Percentiles rank a stretch among this genome's conserved stretches.
Evolutionary conservation across 1,140 invertebrate species (phyloP).

Genomic region (Ctenoplectra terminalis): DNA sequence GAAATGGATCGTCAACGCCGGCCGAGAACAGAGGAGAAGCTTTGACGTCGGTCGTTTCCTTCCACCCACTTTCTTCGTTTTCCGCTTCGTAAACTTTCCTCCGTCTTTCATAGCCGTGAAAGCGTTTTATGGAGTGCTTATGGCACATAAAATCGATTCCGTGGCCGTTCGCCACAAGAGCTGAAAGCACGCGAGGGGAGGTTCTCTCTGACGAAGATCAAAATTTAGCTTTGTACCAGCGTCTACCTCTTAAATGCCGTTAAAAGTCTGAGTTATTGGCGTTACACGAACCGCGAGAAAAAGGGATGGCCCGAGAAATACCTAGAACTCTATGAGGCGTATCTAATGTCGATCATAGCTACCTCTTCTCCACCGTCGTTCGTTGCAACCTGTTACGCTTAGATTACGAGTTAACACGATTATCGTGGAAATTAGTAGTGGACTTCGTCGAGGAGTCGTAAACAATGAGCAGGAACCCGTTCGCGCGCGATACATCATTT

Average conservation of each 20-base stretch:
- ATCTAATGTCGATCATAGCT: constrained; percentile 40
- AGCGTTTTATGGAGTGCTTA: constrained; percentile 57
- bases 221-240: constrained; percentile 28
- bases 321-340: constrained; percentile 57
- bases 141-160: constrained; percentile 39
- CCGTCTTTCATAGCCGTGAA: constrained; percentile 2
- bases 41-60: constrained; percentile 5
- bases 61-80: constrained; percentile 40
- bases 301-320: constrained; percentile 47
- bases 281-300: not conserved
- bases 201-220: not conserved
- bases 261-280: constrained; percentile 60
- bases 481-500: constrained; percentile 15
- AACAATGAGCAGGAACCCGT: not conserved
- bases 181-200: constrained; percentile 11
- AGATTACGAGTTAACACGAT: constrained; percentile 19
- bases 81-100: constrained; percentile 42
- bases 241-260: not conserved
- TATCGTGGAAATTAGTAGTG: constrained; percentile 40
- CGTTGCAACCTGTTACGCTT: constrained; percentile 1
- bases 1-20: not conserved
- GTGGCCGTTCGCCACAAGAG: constrained; percentile 10
- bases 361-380: not conserved
- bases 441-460: constrained; percentile 2
- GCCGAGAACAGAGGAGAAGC: not conserved